Percentiles rank a stretch among this genome's conserved stretches.
These are phyloP conservation scores for Salticus scenicus DNA, from an alignment of 2,888 invertebrate genomes.

Conservation along the genomic window DNA sequence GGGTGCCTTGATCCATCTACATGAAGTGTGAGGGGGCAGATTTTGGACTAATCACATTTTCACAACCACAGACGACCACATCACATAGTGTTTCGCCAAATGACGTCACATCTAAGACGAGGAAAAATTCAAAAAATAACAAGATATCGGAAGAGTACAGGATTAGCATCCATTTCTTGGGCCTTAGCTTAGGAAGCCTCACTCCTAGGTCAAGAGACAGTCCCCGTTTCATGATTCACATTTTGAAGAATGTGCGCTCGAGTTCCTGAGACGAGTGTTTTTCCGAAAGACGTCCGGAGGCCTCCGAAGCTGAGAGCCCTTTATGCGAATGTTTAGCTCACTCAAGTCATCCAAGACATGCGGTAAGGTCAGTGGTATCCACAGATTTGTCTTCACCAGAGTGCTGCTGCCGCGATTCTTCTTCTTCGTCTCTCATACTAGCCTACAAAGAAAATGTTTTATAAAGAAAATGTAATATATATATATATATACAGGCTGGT, in stretches of 20 bases:
- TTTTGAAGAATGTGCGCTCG: slow-evolving; percentile 24
- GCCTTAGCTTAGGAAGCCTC: slow-evolving; percentile 43
- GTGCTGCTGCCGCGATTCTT: slow-evolving; percentile 23
- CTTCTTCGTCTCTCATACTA: slow-evolving; percentile 36
- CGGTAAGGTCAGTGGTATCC: slow-evolving; percentile 59
- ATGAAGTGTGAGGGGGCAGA: not conserved
- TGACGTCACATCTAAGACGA: slow-evolving; percentile 6
- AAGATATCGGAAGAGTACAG: slow-evolving; percentile 20
- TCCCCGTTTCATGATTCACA: not conserved
- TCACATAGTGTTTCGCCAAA: not conserved
- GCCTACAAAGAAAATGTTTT: slow-evolving; percentile 31
- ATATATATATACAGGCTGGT: too few relatives aligned
- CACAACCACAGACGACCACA: not conserved
- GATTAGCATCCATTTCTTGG: slow-evolving; percentile 13
- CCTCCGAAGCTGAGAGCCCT: slow-evolving; percentile 46
- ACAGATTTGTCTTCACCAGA: slow-evolving; percentile 61
- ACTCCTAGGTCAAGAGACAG: not conserved
- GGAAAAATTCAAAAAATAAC: slow-evolving; percentile 4
- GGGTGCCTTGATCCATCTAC: not conserved
- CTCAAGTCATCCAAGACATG: slow-evolving; percentile 45
- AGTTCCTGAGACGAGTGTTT: slow-evolving; percentile 43
- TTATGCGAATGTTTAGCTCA: not conserved
- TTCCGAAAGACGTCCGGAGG: slow-evolving; percentile 36
- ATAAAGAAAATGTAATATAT: too few relatives aligned
- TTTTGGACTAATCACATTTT: not conserved